phyloP scores from a whole-genome alignment of 2,888 invertebrate species.

The Stenodera caucasica region DNA sequence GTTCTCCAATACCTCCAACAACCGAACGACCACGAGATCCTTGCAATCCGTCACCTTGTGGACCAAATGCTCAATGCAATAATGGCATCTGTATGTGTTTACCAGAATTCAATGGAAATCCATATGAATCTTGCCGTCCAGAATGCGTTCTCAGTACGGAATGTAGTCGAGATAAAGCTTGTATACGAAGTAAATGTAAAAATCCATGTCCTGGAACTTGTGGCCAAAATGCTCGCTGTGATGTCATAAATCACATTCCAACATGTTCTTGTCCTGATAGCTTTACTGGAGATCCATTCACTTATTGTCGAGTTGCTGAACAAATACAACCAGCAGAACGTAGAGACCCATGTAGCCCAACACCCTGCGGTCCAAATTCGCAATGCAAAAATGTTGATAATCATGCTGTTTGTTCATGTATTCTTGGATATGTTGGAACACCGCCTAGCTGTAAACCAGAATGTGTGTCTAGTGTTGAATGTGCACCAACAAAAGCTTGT shows the following conservation, averaged over 20 bases:
- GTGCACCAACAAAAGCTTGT: conserved; percentile 58
- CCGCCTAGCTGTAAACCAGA: conserved; percentile 62
- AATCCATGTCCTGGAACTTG: conserved; percentile 74
- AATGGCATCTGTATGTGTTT: conserved; percentile 66
- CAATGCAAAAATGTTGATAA: conserved; percentile 59
- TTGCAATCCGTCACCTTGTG: conserved; percentile 76
- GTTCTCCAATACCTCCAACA: conserved; percentile 60
- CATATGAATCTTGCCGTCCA: conserved; percentile 68
- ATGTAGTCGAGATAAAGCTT: conserved; percentile 67
- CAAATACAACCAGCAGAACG: conserved; percentile 37
- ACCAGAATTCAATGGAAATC: conserved; percentile 68
- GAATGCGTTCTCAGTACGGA: conserved; percentile 71
- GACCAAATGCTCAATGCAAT: conserved; percentile 69
- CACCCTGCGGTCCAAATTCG: conserved; percentile 61
- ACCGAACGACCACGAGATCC: conserved; percentile 57
- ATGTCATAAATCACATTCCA: conserved; percentile 72
- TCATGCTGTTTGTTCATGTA: conserved; percentile 59
- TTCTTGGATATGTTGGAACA: conserved; percentile 58
- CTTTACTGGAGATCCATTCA: conserved; percentile 64
- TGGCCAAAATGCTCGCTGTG: conserved; percentile 69
- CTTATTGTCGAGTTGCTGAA: conserved; percentile 45
- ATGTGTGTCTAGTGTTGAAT: conserved; percentile 59
- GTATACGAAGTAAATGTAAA: conserved; percentile 67
- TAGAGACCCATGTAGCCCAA: conserved; percentile 56
- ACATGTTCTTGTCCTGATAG: conserved; percentile 72